Percentiles rank a stretch among this genome's conserved stretches.
These are phyloP conservation scores for Stichopus horrens DNA, from an alignment of 53 echinoderm and acorn worm genomes.

Conservation along the genomic window DNA sequence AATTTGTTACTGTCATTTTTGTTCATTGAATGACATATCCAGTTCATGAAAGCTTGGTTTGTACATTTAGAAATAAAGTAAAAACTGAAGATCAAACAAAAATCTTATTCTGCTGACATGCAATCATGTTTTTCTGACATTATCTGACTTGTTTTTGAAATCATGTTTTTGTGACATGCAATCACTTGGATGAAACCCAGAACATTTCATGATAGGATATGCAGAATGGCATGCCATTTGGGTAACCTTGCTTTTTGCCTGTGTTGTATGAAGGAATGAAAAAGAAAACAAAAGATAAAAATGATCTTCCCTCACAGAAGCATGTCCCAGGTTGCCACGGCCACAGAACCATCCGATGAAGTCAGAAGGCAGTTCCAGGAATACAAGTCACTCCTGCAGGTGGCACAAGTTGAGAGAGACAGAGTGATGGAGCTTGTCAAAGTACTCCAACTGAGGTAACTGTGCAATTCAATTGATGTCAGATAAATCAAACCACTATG, in stretches of 20 bases:
- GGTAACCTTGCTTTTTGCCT: not conserved
- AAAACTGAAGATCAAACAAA: too few species aligned
- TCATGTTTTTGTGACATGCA: too few species aligned
- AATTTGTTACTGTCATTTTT: too few species aligned
- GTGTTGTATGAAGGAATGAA: not conserved
- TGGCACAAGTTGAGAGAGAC: conserved; percentile 89
- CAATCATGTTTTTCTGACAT: too few species aligned
- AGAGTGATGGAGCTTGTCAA: conserved; percentile 89
- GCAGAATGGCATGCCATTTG: too few species aligned
- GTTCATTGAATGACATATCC: too few species aligned
- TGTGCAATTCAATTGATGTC: not conserved
- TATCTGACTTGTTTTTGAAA: too few species aligned
- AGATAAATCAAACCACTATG: not conserved
- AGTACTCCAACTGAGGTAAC: conserved; percentile 81
- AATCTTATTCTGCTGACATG: too few species aligned
- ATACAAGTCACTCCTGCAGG: conserved; percentile 82
- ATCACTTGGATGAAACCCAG: too few species aligned
- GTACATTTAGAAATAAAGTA: too few species aligned
- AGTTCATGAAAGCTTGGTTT: too few species aligned
- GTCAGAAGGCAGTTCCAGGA: conserved; percentile 69
- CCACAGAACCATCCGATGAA: conserved; percentile 27
- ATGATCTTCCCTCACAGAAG: conserved; percentile 16
- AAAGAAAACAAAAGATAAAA: not conserved
- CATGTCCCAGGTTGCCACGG: not conserved
- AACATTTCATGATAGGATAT: too few species aligned